Conservation (phyloP, 30 jellyfish, hydroid and myxozoan species). For the Aurelia coerulea region DNA sequence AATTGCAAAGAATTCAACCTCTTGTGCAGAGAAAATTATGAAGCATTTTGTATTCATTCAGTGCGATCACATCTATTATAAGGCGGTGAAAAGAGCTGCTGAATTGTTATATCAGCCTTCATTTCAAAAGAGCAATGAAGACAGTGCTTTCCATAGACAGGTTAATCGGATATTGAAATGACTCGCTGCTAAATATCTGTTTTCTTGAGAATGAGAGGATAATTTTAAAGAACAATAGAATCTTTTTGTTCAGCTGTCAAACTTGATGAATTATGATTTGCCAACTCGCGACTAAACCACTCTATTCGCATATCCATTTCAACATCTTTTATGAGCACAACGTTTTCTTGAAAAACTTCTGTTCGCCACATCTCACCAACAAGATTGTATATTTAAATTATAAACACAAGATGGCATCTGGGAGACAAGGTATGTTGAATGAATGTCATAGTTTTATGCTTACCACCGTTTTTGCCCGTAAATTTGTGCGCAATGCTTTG, state of each 20-base stretch:
- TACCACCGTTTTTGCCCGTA: too few species aligned
- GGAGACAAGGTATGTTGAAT: slow-evolving; percentile 17
- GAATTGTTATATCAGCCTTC: too few species aligned
- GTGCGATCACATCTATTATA: too few species aligned
- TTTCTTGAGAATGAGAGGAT: neutral
- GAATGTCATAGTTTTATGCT: neutral
- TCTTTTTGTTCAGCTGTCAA: slow-evolving; percentile 11
- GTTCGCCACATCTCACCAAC: neutral
- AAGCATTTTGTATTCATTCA: too few species aligned
- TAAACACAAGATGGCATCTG: slow-evolving; percentile 22
- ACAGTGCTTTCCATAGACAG: too few species aligned
- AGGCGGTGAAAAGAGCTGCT: too few species aligned
- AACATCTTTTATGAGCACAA: too few species aligned
- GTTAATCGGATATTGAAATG: neutral
- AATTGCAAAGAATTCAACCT: too few species aligned
- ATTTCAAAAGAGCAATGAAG: too few species aligned
- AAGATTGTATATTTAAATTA: neutral
- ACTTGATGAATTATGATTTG: neutral
- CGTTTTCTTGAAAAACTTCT: neutral
- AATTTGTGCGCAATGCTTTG: too few species aligned
- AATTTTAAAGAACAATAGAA: neutral
- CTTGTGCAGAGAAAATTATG: too few species aligned
- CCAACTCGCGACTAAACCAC: neutral
- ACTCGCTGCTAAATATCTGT: neutral
- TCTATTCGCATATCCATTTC: neutral